These are phyloP conservation scores for Drosophila serrata DNA, from an alignment of 1,140 invertebrate species.

Conservation along the genomic window DNA sequence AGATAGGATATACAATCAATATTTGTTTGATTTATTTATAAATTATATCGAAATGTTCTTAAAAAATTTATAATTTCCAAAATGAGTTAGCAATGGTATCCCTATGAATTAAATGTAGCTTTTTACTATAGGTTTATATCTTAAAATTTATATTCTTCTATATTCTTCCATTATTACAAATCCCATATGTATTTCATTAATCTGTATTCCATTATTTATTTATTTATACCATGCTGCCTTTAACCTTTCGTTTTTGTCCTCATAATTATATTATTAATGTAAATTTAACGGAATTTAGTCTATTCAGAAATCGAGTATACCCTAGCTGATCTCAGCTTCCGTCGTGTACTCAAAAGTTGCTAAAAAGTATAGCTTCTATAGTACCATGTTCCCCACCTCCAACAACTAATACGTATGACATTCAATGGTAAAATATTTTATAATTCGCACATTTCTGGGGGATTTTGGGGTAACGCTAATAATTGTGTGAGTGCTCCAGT, in stretches of 20 bases:
- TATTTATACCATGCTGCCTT: too few species aligned
- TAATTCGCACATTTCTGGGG: conserved; percentile 67
- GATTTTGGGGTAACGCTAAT: conserved; percentile 52
- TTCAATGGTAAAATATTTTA: conserved; percentile 78
- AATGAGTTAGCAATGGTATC: background rate
- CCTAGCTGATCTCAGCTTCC: background rate
- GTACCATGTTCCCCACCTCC: background rate
- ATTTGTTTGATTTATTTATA: background rate
- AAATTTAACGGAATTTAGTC: background rate
- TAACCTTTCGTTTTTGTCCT: too few species aligned
- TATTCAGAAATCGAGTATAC: background rate
- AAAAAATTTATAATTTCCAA: background rate
- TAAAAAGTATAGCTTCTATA: conserved; percentile 54
- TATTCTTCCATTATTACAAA: background rate
- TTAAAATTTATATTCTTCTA: background rate
- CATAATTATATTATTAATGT: background rate
- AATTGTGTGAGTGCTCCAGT: conserved; percentile 38
- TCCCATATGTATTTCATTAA: background rate
- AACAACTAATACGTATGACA: conserved; percentile 42
- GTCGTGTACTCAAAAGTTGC: conserved; percentile 47
- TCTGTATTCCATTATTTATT: too few species aligned
- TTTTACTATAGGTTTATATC: background rate
- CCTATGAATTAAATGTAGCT: background rate
- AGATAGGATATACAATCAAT: background rate
- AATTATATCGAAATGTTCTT: background rate